Evolutionary conservation across 2,113 vertebrate species (phyloP), one percentile per base, ranked within the genome.

Genomic region (Fulmarus glacialis): DNA sequence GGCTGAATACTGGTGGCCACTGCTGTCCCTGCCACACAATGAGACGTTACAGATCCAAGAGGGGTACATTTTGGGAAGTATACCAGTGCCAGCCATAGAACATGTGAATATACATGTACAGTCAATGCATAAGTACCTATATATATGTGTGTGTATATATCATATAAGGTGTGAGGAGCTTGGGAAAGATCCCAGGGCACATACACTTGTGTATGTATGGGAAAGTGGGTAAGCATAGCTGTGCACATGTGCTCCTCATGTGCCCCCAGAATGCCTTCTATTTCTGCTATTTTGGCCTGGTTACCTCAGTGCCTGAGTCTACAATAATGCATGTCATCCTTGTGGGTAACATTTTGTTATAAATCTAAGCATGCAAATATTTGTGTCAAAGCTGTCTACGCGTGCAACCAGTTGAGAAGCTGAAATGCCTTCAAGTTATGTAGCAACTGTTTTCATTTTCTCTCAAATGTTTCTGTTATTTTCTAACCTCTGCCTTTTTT

Each of bases 301-400:
- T 82, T 94, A 87, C 62, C 58, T 89, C 92, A 82, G 72, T 82
- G 60, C 64, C 77, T 0, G 2, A 87, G 36, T 11, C 90, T 82
- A 56, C 60, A 95, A 23, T 62, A 89, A 95, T 8, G 60, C 60
- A 43, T 72, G 68, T 82, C 90, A 97, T 64, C 62, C 72, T 89
- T 72, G 63, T 32, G 77, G 81, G 75, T 56, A 94, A 87, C 34
- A 72, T 94, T 93, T 90, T 67, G 64, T 63, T 95, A 79, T 92
- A 95, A 92, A 87, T 94, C 91, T 48, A 64, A 84, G 73, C 86
- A 84, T 84, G 77, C 82, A 96, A 96, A 95, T 92, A 68, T 87
- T 95, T 95, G 60, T 97, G 91, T 95, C 91, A 97, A 90, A 96
- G 89, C 94, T 97, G 90, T 94, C 93, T 85, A 94, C 68, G 6